Base-by-base conservation (phyloP, 2,888 invertebrate species). In the Galerucella calmariensis region DNA sequence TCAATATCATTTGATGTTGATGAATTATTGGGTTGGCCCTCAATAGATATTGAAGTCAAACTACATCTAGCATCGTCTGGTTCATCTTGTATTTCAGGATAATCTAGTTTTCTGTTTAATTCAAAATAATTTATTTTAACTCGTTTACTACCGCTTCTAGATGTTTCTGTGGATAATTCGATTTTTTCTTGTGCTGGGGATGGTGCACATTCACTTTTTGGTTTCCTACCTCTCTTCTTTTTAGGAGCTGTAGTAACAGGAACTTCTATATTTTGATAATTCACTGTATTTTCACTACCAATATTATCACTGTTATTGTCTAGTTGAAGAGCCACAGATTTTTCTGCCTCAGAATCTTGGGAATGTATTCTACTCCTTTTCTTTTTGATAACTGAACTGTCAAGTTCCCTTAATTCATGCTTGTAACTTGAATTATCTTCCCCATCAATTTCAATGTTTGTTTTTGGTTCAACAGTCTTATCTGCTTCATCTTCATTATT, bases 91-190 rank as follows among this genome's bases (percentile, higher is more conserved):
- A 35, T 56, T 56, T 8, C 56, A 56, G 9, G n/a, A 9, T 24
- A 24, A 24, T 16, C 6, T 2, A 24, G 46, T 16, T 44, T 35
- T 16, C 41, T 44, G 1, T 46, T 9, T 56, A 83, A 51, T 63
- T 79, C 77, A 10, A 78, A 81, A 73, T 83, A 83, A 77, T 83
- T 79, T 5, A 83, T 70, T 67, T 79, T 77, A 70, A 79, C 81
- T 8, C 81, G 76, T 67, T 77, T 80, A 41, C 83, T 80, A 24
- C 81, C 82, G 62, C 79, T 81, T 73, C 77, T 71, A 5, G 82
- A 80, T 48, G 27, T 62, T 48, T 73, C 75, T 35, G 68, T 41
- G 12, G 67, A n/a, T 48, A 53, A n/a, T n/a, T 46, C 20, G 53
- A 46, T 27, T 44, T 58, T 59, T 59, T 27, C 46, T n/a, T 4